phyloP scores from a whole-genome alignment of 2,113 vertebrate genomes.

The Clarias magur region DNA sequence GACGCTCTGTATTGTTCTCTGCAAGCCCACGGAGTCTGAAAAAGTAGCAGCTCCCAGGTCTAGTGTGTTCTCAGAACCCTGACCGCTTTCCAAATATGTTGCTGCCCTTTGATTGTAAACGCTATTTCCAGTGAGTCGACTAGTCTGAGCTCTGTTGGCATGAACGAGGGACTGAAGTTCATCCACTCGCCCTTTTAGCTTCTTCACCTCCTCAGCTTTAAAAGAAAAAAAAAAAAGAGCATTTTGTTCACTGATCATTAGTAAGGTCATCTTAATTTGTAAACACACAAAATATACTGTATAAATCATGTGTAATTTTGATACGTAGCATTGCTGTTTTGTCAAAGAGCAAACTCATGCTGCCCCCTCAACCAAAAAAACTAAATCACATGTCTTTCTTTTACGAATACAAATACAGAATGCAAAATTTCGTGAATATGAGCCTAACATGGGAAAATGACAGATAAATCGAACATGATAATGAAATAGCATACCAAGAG shows the following conservation, averaged over 20 bases:
- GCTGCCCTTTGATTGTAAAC: slow-evolving; percentile 27
- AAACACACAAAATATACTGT: not conserved
- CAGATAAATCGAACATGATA: not conserved
- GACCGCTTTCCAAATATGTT: slow-evolving; percentile 20
- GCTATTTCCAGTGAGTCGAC: slow-evolving; percentile 41
- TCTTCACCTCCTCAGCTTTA: slow-evolving; percentile 86
- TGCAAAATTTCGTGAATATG: not conserved
- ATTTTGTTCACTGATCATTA: not conserved
- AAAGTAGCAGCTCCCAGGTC: not conserved
- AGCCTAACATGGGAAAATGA: not conserved
- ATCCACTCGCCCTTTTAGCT: slow-evolving; percentile 81
- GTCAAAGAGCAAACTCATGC: not conserved
- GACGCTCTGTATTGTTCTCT: slow-evolving; percentile 57
- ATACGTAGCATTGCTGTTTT: not conserved
- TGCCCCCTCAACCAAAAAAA: not conserved
- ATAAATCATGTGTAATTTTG: not conserved
- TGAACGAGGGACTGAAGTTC: slow-evolving; percentile 71
- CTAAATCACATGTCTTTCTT: not conserved
- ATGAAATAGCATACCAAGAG: slow-evolving; percentile 78
- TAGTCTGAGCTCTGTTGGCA: not conserved
- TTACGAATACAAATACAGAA: not conserved
- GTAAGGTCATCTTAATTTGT: not conserved
- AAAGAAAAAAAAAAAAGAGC: not conserved
- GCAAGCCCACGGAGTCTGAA: slow-evolving; percentile 38
- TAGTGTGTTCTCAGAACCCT: slow-evolving; percentile 51